Percentiles rank a stretch among this genome's conserved stretches.
Evolutionary conservation across 2,113 vertebrate species (phyloP).

Genomic region (Forbesichthys agassizii): DNA sequence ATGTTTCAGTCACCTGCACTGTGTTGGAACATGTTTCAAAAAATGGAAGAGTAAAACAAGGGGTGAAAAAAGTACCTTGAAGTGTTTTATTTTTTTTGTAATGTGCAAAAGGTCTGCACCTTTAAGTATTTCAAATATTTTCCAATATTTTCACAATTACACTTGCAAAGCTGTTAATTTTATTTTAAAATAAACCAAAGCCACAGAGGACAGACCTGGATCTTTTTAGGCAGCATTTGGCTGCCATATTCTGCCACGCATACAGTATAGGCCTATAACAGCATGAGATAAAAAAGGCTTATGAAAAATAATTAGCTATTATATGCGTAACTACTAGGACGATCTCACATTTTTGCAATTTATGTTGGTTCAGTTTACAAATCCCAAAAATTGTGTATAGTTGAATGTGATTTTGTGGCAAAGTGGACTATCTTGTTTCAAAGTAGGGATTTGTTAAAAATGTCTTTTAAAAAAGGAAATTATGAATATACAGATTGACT

Average conservation of each 20-base stretch:
- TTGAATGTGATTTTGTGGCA: too few species aligned
- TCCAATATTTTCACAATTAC: slow-evolving; percentile 3
- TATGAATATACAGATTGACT: neutral
- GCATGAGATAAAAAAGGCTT: neutral
- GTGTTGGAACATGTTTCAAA: neutral
- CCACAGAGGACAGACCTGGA: neutral
- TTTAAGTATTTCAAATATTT: slow-evolving; percentile 15
- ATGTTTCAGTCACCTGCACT: neutral
- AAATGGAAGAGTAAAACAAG: neutral
- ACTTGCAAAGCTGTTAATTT: slow-evolving; percentile 12
- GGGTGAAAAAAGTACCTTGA: neutral
- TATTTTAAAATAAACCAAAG: neutral
- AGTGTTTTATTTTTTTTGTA: neutral
- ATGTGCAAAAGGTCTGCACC: slow-evolving; percentile 3
- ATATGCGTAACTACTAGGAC: too few species aligned
- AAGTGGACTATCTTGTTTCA: too few species aligned
- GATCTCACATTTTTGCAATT: too few species aligned
- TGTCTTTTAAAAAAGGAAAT: neutral
- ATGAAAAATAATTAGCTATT: too few species aligned
- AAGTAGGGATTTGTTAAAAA: too few species aligned
- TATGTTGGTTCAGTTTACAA: too few species aligned
- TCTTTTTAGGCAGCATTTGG: neutral
- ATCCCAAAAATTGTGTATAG: too few species aligned
- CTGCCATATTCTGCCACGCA: slow-evolving; percentile 10
- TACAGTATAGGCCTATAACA: neutral